phyloP scores from a whole-genome alignment of 2,797 vertebrate genomes.

The Dallia pectoralis region DNA sequence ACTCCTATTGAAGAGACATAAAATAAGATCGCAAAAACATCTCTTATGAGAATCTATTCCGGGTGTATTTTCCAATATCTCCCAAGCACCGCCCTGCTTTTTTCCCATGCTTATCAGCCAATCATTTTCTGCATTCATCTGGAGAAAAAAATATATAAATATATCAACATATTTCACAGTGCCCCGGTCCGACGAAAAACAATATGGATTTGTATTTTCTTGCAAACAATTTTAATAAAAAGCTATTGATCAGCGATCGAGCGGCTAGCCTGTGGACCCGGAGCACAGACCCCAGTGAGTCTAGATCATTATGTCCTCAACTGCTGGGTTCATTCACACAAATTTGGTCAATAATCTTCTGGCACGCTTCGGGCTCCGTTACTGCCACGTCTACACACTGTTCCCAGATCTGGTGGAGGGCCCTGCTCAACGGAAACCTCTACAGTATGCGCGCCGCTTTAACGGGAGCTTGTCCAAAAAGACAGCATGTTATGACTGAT shows the following conservation, averaged over 20 bases:
- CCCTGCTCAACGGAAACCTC: conserved; percentile 22
- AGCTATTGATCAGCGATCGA: conserved; percentile 80
- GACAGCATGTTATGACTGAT: not conserved
- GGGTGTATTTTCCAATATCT: conserved; percentile 72
- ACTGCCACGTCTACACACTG: conserved; percentile 40
- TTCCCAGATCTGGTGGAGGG: not conserved
- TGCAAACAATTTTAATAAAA: conserved; percentile 86
- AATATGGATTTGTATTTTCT: conserved; percentile 83
- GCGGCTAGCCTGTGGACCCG: conserved; percentile 67
- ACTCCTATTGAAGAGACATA: conserved; percentile 66
- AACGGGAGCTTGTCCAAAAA: not conserved
- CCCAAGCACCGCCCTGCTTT: conserved; percentile 53
- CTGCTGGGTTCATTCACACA: conserved; percentile 75
- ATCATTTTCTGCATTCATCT: conserved; percentile 71
- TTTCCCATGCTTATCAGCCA: conserved; percentile 73
- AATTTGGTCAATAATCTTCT: conserved; percentile 75
- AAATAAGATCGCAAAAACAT: conserved; percentile 78
- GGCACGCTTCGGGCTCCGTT: conserved; percentile 62
- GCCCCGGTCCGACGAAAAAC: conserved; percentile 69
- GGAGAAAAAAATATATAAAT: conserved; percentile 71
- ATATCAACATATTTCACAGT: conserved; percentile 68
- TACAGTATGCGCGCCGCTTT: conserved; percentile 22
- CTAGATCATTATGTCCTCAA: conserved; percentile 80
- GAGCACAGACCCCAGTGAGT: conserved; percentile 71
- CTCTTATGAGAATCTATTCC: conserved; percentile 77